Evolutionary conservation across 2,113 vertebrate species (phyloP).

Genomic region (Cichladusa arquata): DNA sequence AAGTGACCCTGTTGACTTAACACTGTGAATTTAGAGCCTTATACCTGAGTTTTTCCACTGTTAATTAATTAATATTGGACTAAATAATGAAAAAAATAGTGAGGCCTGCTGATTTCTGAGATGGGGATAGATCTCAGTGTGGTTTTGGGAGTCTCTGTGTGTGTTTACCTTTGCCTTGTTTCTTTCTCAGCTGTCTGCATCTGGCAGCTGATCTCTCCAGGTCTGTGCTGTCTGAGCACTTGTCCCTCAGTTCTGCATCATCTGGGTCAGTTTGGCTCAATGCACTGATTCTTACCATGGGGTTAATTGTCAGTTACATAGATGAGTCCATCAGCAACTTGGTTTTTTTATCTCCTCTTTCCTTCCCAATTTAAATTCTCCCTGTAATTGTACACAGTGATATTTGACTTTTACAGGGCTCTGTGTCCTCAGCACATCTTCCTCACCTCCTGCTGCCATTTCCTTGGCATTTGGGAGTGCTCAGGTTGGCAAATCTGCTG

Average conservation of each 20-base stretch:
- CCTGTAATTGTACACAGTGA: neutral
- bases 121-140: neutral
- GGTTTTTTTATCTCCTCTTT: neutral
- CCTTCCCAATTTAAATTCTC: neutral
- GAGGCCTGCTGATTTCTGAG: neutral
- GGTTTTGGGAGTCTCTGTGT: neutral
- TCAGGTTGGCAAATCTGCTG: fast-evolving
- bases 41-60: neutral
- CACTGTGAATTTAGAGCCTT: neutral
- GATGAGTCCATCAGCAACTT: neutral
- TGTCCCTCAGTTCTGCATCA: neutral
- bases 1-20: fast-evolving
- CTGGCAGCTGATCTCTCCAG: neutral
- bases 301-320: neutral
- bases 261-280: neutral
- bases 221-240: neutral
- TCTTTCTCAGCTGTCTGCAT: neutral
- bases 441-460: fast-evolving
- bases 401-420: neutral
- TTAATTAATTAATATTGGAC: neutral
- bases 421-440: neutral
- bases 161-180: neutral
- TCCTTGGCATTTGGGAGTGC: neutral
- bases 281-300: neutral
- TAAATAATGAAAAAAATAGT: neutral